Percentiles rank a stretch among this genome's conserved stretches.
phyloP scores from a whole-genome alignment of 2,113 vertebrate genomes.

The Synchiropus splendidus region DNA sequence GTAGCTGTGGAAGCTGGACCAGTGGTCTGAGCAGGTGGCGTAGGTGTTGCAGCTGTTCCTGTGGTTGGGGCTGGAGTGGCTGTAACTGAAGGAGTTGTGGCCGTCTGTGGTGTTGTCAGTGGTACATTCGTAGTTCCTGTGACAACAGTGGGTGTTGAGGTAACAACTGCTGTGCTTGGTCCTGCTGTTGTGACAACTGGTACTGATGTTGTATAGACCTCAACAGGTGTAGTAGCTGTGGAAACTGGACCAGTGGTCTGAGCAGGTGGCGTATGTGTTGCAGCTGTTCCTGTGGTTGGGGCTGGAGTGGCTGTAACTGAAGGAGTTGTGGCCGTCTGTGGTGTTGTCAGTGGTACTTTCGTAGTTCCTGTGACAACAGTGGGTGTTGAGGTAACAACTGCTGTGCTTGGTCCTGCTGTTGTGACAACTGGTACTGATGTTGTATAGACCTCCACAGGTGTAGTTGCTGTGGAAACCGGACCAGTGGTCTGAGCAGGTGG shows the following conservation, averaged over 20 bases:
- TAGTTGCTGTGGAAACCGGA: background rate
- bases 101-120: no score
- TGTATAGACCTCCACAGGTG: slow-evolving; percentile 3
- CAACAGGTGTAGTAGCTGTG: no score
- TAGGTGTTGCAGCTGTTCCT: no score
- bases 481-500: background rate
- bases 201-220: no score
- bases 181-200: no score
- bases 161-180: no score
- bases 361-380: slow-evolving; percentile 4
- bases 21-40: no score
- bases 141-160: no score
- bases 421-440: background rate
- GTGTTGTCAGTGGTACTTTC: background rate
- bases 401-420: background rate
- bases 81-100: no score
- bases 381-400: slow-evolving; percentile 5
- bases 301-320: background rate
- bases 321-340: background rate
- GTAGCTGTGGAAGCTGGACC: no score
- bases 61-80: no score
- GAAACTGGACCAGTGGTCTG: background rate
- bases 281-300: background rate
- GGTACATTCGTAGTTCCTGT: no score
- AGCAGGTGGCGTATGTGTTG: background rate